Percentiles rank a stretch among this genome's conserved stretches.
Conservation (phyloP, 2,113 vertebrate species). For the Pedionomus torquatus region DNA sequence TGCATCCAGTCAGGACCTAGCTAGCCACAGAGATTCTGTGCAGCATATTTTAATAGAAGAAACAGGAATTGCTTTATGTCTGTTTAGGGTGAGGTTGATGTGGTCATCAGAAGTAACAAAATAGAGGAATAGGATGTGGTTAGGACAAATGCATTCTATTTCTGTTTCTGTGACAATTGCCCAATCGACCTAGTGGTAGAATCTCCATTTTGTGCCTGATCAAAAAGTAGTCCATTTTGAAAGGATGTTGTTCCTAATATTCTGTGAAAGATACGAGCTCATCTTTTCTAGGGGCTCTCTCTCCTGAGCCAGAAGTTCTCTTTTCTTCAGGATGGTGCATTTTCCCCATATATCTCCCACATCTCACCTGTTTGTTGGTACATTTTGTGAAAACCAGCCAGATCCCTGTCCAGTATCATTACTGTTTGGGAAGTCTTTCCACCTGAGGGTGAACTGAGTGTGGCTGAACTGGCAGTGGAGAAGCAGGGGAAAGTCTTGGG, state of each 20-base stretch:
- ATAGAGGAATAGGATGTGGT: not conserved
- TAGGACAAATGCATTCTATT: not conserved
- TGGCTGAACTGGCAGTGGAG: not conserved
- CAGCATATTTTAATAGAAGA: not conserved
- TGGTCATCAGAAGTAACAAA: not conserved
- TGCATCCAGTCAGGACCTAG: not conserved
- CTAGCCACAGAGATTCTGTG: not conserved
- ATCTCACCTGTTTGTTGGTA: not conserved
- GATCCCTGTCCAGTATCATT: fast-evolving
- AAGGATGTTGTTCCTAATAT: not conserved
- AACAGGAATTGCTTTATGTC: not conserved
- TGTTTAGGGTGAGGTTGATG: not conserved
- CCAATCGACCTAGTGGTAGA: not conserved
- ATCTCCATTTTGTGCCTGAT: not conserved
- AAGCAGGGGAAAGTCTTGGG: not conserved
- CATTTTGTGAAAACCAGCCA: not conserved
- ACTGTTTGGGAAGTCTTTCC: not conserved
- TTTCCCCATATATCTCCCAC: not conserved
- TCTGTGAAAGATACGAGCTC: not conserved
- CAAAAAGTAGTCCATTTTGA: not conserved
- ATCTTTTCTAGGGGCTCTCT: not conserved
- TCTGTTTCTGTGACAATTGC: not conserved
- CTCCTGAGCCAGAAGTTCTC: not conserved
- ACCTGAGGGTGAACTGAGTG: not conserved
- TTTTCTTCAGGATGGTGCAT: not conserved